Evolutionary conservation across 2,888 invertebrate genomes (phyloP), one percentile per base, ranked within the genome.

Genomic region (Eurytoma californica): DNA sequence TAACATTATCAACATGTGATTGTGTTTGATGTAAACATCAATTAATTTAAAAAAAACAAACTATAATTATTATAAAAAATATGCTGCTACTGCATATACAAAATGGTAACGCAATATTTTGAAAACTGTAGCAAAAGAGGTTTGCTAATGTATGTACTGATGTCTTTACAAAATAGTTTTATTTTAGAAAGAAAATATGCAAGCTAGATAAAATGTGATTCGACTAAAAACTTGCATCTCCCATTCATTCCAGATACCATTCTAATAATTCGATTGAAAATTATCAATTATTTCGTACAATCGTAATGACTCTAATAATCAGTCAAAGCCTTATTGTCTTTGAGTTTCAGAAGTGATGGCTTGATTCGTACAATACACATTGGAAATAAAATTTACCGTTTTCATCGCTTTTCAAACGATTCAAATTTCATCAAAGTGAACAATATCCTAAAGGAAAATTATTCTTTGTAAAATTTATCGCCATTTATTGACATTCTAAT

Each of bases 271-370:
- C 9, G 9, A 18, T 66, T 18, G 28, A 39, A 61, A 70, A 65
- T 57, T 57, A 30, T 63, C 28, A 70, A 77, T 69, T 58, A 39
- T 18, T 61, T 14, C 49, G 12, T 20, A 65, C 3, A 57, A 68
- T 72, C 14, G 9, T 47, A 16, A 79, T 76, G 69, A 39, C 68
- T 67, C 81, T 82, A 82, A 80, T 82, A 79, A 82, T 85, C 85
- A 84, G 84, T 85, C 84, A 70, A 85, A 84, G 83, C 61, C 74
- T 88, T 88, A 88, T 88, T 88, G 88, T 88, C 88, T 84, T 85
- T 79, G 82, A 80, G 72, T 82, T 80, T 82, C 81, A 53, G 20
- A 78, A 68, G 39, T 39, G 39, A 65, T 61, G 60, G 66, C 67
- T 82, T 63, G 63, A 69, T 77, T 80, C 66, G 63, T 55, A 66